Conservation (phyloP, 30 jellyfish, hydroid and myxozoan species). For the Cassiopea andromeda region DNA sequence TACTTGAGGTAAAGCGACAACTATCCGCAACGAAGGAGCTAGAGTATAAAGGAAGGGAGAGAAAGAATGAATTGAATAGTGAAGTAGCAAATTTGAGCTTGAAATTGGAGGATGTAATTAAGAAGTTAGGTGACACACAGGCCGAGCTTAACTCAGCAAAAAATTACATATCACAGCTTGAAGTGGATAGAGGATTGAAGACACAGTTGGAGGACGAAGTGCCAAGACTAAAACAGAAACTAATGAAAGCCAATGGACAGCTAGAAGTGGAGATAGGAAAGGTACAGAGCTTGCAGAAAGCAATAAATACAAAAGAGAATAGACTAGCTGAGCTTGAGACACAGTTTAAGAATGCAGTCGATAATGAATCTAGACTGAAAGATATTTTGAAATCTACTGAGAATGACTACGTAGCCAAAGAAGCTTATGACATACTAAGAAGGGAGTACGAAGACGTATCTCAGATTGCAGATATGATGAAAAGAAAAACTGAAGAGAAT, state of each 20-base stretch:
- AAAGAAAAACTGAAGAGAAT: constrained; percentile 15
- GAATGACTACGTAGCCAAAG: constrained; percentile 59
- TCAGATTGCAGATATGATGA: constrained; percentile 22
- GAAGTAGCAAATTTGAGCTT: constrained; percentile 2
- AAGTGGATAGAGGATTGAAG: constrained; percentile 61
- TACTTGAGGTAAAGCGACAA: constrained; percentile 62
- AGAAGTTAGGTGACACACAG: constrained; percentile 16
- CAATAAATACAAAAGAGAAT: constrained; percentile 50
- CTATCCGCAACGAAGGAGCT: constrained; percentile 41
- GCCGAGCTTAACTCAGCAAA: constrained; percentile 47
- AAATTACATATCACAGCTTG: constrained; percentile 64
- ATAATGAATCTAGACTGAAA: constrained; percentile 42
- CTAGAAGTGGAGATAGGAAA: constrained; percentile 57
- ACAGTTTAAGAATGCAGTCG: constrained; percentile 57
- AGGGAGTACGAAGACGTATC: constrained; percentile 28
- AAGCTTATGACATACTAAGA: constrained; percentile 61
- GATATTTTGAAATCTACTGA: constrained; percentile 60
- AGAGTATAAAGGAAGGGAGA: constrained; percentile 63
- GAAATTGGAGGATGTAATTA: constrained; percentile 14
- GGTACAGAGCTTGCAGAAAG: constrained; percentile 42
- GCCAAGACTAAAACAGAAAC: constrained; percentile 35
- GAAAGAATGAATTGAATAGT: constrained; percentile 18
- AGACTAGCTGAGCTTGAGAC: constrained; percentile 61
- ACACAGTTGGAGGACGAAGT: constrained; percentile 60
- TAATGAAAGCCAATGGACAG: constrained; percentile 48